A percentile compares a stretch with the other conserved stretches of the same genome.
Evolutionary conservation across 2,113 vertebrate species (phyloP).

Genomic region (Okapia johnstoni): DNA sequence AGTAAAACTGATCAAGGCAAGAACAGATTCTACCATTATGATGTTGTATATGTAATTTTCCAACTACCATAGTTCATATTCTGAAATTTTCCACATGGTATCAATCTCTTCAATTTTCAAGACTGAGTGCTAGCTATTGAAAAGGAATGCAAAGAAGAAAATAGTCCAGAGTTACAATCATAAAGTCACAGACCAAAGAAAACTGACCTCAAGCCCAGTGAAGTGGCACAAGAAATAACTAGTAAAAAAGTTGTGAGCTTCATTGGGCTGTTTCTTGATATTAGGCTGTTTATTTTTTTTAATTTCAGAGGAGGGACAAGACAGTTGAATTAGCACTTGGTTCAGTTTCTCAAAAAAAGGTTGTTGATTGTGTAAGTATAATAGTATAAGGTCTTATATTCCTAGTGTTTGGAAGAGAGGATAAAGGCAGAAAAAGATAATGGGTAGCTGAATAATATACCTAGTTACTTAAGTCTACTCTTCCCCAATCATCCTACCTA

Average conservation of each 20-base stretch:
- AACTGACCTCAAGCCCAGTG: background rate
- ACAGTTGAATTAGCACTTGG: background rate
- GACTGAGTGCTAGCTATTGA: background rate
- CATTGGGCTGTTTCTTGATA: constrained; percentile 14
- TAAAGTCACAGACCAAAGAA: background rate
- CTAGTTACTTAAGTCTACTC: background rate
- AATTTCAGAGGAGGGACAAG: background rate
- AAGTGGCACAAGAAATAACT: constrained; percentile 1
- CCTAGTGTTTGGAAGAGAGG: background rate
- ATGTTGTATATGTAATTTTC: constrained; percentile 6
- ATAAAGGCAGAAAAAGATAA: constrained; percentile 6
- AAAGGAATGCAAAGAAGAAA: constrained; percentile 21
- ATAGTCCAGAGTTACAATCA: background rate
- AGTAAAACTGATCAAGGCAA: constrained; percentile 2
- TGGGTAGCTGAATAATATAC: background rate
- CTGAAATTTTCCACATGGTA: background rate
- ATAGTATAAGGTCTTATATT: background rate
- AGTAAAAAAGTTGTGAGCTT: constrained; percentile 6
- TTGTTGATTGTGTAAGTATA: background rate
- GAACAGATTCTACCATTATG: background rate
- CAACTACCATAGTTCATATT: background rate
- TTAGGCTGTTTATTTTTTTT: background rate
- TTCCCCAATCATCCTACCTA: background rate
- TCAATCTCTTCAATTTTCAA: constrained; percentile 18
- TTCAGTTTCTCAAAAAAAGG: background rate